A percentile compares a stretch with the other conserved stretches of the same genome.
Conservation (phyloP, 2,797 vertebrate genomes). For the Ptychadena robeensis region DNA sequence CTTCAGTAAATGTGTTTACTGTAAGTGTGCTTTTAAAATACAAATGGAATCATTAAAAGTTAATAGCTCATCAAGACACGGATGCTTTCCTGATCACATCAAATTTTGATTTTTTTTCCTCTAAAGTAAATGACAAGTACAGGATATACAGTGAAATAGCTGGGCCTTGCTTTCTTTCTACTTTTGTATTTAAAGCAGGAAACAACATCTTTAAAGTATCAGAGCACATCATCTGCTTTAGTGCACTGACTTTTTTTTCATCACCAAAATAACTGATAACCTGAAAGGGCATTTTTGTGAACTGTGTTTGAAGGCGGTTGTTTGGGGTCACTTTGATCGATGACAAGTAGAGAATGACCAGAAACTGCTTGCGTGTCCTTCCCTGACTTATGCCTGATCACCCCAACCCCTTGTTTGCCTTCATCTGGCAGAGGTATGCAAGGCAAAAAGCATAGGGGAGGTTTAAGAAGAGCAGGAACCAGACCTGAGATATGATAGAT, state of each 20-base stretch:
- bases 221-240: slow-evolving; percentile 23
- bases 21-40: neutral
- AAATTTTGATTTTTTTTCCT: neutral
- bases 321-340: slow-evolving; percentile 84
- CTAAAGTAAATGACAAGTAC: neutral
- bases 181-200: neutral
- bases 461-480: slow-evolving; percentile 37
- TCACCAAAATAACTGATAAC: slow-evolving; percentile 74
- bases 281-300: slow-evolving; percentile 72
- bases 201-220: slow-evolving; percentile 5
- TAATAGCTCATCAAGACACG: neutral
- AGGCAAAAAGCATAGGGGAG: slow-evolving; percentile 38
- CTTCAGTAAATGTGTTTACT: slow-evolving; percentile 5
- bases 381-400: slow-evolving; percentile 61
- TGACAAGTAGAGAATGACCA: slow-evolving; percentile 87
- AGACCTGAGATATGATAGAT: slow-evolving; percentile 44
- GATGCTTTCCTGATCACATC: neutral
- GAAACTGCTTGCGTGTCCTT: slow-evolving; percentile 77
- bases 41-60: neutral
- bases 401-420: slow-evolving; percentile 44
- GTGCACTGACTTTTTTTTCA: slow-evolving; percentile 47
- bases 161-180: slow-evolving; percentile 4
- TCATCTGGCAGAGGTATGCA: slow-evolving; percentile 57
- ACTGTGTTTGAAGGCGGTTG: slow-evolving; percentile 80
- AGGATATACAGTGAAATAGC: neutral